Conservation (phyloP, 2,113 vertebrate species). For the Mungos mungo region DNA sequence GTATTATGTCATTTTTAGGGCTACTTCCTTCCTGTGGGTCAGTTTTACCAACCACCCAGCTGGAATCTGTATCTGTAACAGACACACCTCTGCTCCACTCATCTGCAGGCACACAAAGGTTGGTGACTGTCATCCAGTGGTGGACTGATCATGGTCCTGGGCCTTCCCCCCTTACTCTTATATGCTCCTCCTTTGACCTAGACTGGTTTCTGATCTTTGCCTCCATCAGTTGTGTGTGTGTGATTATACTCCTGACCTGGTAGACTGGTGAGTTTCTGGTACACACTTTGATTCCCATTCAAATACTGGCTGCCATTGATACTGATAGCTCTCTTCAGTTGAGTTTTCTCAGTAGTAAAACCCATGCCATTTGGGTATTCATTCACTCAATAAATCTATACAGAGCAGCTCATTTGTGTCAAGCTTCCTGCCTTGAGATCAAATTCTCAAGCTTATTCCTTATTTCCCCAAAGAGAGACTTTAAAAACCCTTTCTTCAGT, state of each 20-base stretch:
- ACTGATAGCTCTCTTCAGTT: not conserved
- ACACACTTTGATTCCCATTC: not conserved
- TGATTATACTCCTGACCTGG: not conserved
- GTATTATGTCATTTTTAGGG: not conserved
- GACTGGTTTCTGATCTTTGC: not conserved
- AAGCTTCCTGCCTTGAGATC: not conserved
- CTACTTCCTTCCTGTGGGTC: not conserved
- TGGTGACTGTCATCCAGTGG: not conserved
- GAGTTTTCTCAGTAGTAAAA: not conserved
- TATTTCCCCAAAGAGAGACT: not conserved
- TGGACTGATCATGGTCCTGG: not conserved
- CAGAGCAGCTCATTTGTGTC: not conserved
- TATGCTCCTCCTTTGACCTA: not conserved
- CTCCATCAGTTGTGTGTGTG: not conserved
- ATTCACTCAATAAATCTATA: not conserved
- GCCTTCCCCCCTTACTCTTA: too few relatives aligned
- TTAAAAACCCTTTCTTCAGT: not conserved
- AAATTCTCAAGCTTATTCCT: not conserved
- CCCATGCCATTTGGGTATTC: not conserved
- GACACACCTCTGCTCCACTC: not conserved
- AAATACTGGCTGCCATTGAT: not conserved
- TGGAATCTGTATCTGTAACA: not conserved
- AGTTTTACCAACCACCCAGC: not conserved
- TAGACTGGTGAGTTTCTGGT: not conserved
- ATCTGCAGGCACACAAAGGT: not conserved